These are phyloP conservation scores for Syrista parreyssii DNA, from an alignment of 2,888 invertebrate species.

Conservation along the genomic window DNA sequence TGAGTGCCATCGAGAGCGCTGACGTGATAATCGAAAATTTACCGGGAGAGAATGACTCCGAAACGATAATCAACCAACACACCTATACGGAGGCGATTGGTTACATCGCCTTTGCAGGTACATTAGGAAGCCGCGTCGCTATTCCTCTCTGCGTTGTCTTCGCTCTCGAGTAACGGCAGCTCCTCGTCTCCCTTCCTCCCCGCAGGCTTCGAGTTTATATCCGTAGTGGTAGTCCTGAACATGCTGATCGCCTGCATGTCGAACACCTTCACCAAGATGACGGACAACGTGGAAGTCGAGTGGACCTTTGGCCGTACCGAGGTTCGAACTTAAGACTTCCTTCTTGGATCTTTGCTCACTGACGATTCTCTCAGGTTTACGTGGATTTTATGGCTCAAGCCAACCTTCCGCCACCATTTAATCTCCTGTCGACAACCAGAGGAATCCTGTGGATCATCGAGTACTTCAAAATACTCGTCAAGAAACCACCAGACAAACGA, in stretches of 20 bases:
- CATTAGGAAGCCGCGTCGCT: slow-evolving; percentile 16
- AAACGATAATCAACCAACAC: slow-evolving; percentile 70
- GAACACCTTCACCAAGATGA: slow-evolving; percentile 78
- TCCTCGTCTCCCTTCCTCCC: slow-evolving; percentile 20
- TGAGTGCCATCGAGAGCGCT: slow-evolving; percentile 74
- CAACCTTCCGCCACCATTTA: slow-evolving; percentile 78
- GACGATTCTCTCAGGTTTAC: slow-evolving; percentile 68
- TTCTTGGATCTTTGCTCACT: neutral
- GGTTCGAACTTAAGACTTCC: slow-evolving; percentile 36
- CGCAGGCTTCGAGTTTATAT: slow-evolving; percentile 75
- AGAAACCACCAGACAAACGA: slow-evolving; percentile 56
- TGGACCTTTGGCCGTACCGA: slow-evolving; percentile 83
- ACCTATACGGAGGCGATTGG: slow-evolving; percentile 76
- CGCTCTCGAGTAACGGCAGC: neutral
- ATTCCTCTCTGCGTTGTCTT: slow-evolving; percentile 4
- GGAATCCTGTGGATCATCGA: slow-evolving; percentile 68
- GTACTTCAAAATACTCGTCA: slow-evolving; percentile 66
- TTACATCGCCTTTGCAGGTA: slow-evolving; percentile 74
- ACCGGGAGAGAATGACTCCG: slow-evolving; percentile 66
- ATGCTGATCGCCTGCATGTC: slow-evolving; percentile 87
- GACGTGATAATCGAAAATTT: slow-evolving; percentile 75
- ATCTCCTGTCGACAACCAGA: slow-evolving; percentile 73
- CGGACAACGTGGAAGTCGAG: slow-evolving; percentile 76
- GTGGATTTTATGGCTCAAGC: slow-evolving; percentile 79
- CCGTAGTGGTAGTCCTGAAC: slow-evolving; percentile 79